Base-by-base conservation (phyloP, 2,888 invertebrate genomes). In the Spatulosminthurus flaviceps region DNA sequence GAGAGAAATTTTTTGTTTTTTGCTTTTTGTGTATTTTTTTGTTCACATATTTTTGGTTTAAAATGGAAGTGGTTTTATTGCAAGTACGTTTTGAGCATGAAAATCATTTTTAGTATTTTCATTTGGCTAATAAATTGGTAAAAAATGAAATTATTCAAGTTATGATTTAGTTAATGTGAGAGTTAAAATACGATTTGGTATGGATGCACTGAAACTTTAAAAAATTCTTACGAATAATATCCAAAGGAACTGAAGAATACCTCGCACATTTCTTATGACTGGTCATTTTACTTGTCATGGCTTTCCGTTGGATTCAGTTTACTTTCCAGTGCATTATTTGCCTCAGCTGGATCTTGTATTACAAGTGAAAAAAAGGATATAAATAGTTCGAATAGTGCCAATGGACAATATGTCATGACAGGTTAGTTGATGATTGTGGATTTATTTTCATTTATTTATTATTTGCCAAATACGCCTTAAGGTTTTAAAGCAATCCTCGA, bases 371-470 rank as follows among this genome's bases (percentile, higher is more conserved):
- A 82, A 73, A 83, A 82, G 76, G 83, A 83, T 71, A 28, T 78
- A 72, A 71, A 78, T 72, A 78, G 71, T 71, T 43, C 78, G 51
- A 78, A 78, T 78, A 78, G 70, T 78, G 91, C 92, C 87, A 94
- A 94, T 88, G 92, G 94, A 90, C 94, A 94, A 89, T 95, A 94
- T 91, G 93, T 94, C 87, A 94, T 94, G 93, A 94, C 94, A 92
- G 94, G 94, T 94, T 90, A 90, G 89, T 88, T 78, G 85, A 34
- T 22, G 21, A 26, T n/a, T 76, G 16, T 70, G 51, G 60, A 77
- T 28, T 41, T 19, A 66, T 29, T 73, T 78, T 79, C 74, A 64
- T 73, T 78, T 80, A 78, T 72, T 81, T 81, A 70, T 60, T 67
- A 74, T 81, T 67, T 71, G 60, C 28, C 28, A 28, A 1, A 19